Base-by-base conservation (phyloP, 2,113 vertebrate genomes). In the Stictonetta naevosa region DNA sequence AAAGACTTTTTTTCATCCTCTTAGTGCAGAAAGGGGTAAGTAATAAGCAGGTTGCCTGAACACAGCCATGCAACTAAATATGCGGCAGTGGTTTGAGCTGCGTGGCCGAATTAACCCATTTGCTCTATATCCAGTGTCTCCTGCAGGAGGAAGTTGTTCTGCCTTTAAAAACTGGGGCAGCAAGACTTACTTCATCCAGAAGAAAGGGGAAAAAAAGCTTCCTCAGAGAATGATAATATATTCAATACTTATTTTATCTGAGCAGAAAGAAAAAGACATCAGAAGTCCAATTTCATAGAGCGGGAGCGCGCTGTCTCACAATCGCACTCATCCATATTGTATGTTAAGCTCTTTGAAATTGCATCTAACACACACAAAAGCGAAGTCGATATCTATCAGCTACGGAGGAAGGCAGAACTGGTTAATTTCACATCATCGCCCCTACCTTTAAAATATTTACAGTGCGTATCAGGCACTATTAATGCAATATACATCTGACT, bases 271-370 rank as follows among this genome's bases (percentile, higher is more conserved):
- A 89, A 73, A 6, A 40, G 0, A 20, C 74, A 96, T 56, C 83
- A 90, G 78, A 86, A 80, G 44, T 92, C 68, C 80, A 81, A 78
- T 83, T 83, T 67, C 86, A 91, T 72, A 81, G 34, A 94, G 88
- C 55, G 79, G 78, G 16, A 80, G 66, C 4, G 22, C 66, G 46
- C 92, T 34, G 28, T 46, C 3, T 66, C 86, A 73, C 83, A 86
- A 86, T 66, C 76, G 75, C 90, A 72, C 90, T 86, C 90, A 95
- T 91, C 88, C 74, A 91, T 83, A 84, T 44, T 82, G 83, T 73
- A 93, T 34, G 38, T 10, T 84, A 83, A 86, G 44, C 28, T 82
- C 88, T 93, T 92, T 94, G 66, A 89, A 92, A 95, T 68, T 1
- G 0, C 74, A 89, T 73, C 83, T 84, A 44, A 25, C 55, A 48